phyloP scores from a whole-genome alignment of 2,113 vertebrate species.

The Piprites chloris region DNA sequence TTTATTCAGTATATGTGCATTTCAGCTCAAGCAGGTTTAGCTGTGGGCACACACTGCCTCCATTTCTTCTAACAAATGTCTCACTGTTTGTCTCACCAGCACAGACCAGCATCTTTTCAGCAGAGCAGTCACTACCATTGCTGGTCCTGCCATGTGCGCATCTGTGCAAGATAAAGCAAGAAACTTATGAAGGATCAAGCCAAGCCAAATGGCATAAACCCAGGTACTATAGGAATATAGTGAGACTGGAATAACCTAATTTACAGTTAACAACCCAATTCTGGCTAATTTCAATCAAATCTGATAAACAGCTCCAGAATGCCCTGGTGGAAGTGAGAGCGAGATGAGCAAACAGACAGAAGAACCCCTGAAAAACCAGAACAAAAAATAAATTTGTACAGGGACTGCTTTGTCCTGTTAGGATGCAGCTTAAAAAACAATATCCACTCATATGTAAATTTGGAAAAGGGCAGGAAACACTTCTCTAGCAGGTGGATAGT shows the following conservation, averaged over 20 bases:
- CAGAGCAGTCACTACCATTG: not conserved
- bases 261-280: not conserved
- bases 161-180: not conserved
- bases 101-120: not conserved
- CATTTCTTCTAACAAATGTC: not conserved
- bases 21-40: not conserved
- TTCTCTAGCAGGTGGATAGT: not conserved
- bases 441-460: not conserved
- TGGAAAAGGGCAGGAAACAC: not conserved
- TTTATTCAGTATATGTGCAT: not conserved
- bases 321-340: not conserved
- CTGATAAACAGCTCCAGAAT: not conserved
- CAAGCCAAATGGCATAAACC: not conserved
- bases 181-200: not conserved
- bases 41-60: not conserved
- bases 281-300: not conserved
- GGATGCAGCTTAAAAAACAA: not conserved
- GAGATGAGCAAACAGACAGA: not conserved
- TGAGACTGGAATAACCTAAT: not conserved
- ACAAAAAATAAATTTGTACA: not conserved
- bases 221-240: not conserved
- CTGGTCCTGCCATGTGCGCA: not conserved
- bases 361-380: not conserved
- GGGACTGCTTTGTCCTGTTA: not conserved
- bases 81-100: not conserved